These are phyloP conservation scores for Pseudochaenichthys georgianus DNA, from an alignment of 2,797 vertebrate species.

Conservation along the genomic window DNA sequence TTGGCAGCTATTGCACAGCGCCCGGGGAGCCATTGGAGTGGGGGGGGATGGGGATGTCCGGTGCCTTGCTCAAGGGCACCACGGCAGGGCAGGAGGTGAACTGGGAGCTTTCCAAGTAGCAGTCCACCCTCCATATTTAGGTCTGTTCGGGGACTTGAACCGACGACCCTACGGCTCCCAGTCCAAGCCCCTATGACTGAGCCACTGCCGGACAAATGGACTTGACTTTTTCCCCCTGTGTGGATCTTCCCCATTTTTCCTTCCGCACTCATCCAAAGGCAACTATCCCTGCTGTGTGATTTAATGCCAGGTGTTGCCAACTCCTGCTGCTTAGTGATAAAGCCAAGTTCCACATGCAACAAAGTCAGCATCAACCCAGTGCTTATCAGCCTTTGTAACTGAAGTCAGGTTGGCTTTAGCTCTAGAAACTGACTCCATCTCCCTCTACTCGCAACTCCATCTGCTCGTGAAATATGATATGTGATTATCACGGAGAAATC, in stretches of 20 bases:
- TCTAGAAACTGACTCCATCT: neutral
- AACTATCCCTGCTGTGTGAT: neutral
- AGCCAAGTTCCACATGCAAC: conserved; percentile 4
- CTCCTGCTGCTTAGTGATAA: neutral
- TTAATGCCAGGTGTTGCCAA: conserved; percentile 10
- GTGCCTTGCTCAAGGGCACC: no score
- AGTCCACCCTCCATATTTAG: no score
- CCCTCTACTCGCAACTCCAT: neutral
- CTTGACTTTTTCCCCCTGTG: neutral
- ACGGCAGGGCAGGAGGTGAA: no score
- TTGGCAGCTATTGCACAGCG: no score
- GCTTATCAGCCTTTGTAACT: conserved; percentile 4
- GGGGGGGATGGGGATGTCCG: no score
- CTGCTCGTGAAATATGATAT: neutral
- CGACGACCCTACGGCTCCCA: no score
- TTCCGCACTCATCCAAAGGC: no score
- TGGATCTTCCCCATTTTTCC: neutral
- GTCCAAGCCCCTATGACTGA: no score
- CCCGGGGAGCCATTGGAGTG: no score
- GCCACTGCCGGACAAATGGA: neutral
- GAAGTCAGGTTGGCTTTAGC: conserved; percentile 1
- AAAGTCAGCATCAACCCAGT: neutral
- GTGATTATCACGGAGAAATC: neutral
- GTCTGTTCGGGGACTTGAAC: no score
- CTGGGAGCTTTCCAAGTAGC: no score